Conservation (phyloP, 2,888 invertebrate genomes). For the Rhaphigaster nebulosa region DNA sequence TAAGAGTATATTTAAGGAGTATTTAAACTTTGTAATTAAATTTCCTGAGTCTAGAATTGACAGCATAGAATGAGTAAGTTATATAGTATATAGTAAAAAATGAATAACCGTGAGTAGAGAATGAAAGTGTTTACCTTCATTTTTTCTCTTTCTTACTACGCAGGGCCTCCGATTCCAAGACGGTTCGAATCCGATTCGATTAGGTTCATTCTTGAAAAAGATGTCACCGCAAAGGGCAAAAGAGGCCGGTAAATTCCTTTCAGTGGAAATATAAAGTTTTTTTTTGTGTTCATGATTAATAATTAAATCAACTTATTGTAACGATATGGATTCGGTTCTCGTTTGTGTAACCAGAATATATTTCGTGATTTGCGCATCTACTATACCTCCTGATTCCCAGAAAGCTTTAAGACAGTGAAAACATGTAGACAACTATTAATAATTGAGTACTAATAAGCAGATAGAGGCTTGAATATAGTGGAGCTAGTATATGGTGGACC, state of each 20-base stretch:
- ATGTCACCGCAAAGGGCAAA: background rate
- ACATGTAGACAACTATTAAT: too few species aligned
- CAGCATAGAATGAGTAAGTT: background rate
- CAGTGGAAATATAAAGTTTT: background rate
- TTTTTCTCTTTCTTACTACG: slow-evolving; percentile 17
- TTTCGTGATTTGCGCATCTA: too few species aligned
- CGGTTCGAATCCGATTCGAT: background rate
- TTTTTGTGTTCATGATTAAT: background rate
- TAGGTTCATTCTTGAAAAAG: background rate
- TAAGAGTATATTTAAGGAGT: too few species aligned
- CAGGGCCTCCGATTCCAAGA: background rate
- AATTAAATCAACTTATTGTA: background rate
- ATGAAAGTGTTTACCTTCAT: background rate
- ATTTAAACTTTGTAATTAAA: background rate
- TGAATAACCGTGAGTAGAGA: background rate
- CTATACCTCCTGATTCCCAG: too few species aligned
- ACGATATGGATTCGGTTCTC: too few species aligned
- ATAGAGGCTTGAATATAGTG: too few species aligned
- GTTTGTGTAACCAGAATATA: too few species aligned
- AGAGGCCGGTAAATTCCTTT: background rate
- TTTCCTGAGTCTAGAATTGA: background rate
- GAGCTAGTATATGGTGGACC: too few species aligned
- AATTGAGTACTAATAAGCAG: too few species aligned
- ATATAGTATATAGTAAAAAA: background rate
- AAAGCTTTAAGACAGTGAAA: too few species aligned